phyloP scores from a whole-genome alignment of 2,888 invertebrate genomes.

The Xestobium rufovillosum region DNA sequence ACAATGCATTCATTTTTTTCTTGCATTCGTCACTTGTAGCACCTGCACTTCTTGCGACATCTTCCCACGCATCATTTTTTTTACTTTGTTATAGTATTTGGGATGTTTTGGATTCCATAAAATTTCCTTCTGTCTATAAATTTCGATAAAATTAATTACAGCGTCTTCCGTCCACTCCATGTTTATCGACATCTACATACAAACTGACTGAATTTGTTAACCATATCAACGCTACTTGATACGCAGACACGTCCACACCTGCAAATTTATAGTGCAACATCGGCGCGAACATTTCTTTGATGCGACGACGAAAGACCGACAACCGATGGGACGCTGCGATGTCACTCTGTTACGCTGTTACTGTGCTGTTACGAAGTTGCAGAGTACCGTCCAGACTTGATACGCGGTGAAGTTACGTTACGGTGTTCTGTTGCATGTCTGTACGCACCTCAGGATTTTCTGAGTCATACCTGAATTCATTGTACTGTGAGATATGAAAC shows the following conservation, averaged over 20 bases:
- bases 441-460: slow-evolving; percentile 1
- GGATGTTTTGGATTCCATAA: not conserved
- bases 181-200: no score
- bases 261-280: no score
- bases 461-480: slow-evolving; percentile 3
- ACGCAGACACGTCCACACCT: not conserved
- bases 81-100: not conserved
- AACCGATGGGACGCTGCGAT: not conserved
- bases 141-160: not conserved
- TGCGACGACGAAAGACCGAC: not conserved
- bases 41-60: not conserved
- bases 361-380: no score
- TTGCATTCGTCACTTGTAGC: not conserved
- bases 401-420: no score
- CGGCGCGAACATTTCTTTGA: not conserved
- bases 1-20: not conserved
- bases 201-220: no score
- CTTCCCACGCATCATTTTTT: not conserved
- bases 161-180: no score
- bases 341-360: no score
- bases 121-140: not conserved
- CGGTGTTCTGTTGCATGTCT: no score
- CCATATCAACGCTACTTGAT: no score
- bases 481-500: slow-evolving; percentile 5
- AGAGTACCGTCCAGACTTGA: no score